Evolutionary conservation across 2,797 vertebrate species (phyloP).

Genomic region (Sebastes kiyomatsui): DNA sequence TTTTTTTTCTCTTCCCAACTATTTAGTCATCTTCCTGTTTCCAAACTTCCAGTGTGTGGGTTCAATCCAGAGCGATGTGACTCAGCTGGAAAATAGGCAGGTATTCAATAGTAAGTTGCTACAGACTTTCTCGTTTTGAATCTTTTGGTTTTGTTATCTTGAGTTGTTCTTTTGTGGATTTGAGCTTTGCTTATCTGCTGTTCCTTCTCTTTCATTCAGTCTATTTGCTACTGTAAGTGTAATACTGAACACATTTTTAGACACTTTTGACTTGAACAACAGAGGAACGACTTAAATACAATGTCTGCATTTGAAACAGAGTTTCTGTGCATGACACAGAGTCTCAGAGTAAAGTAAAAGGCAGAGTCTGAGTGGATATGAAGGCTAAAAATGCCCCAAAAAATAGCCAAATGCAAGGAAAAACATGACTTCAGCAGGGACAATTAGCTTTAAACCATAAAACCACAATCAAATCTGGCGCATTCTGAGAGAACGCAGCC

Average conservation of each 20-base stretch:
- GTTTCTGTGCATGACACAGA: slow-evolving; percentile 3
- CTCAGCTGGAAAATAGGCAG: slow-evolving; percentile 38
- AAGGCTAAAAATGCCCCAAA: slow-evolving; percentile 41
- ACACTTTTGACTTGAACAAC: not conserved
- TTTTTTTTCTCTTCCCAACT: slow-evolving; percentile 3
- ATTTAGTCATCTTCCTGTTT: slow-evolving; percentile 32
- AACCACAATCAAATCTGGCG: slow-evolving; percentile 67
- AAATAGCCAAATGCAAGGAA: slow-evolving; percentile 55
- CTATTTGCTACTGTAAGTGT: not conserved
- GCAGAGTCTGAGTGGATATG: slow-evolving; percentile 1
- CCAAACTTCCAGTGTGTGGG: slow-evolving; percentile 21
- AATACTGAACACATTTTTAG: slow-evolving; percentile 15
- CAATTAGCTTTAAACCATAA: slow-evolving; percentile 70
- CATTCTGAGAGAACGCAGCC: slow-evolving; percentile 53
- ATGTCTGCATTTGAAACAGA: slow-evolving; percentile 1
- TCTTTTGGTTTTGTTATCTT: slow-evolving; percentile 3
- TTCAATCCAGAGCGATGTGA: slow-evolving; percentile 8
- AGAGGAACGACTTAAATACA: not conserved
- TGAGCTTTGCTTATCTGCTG: not conserved
- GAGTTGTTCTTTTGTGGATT: slow-evolving; percentile 8
- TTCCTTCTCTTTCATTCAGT: slow-evolving; percentile 7
- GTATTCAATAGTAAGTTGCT: slow-evolving; percentile 1
- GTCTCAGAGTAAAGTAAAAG: not conserved
- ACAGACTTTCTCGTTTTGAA: not conserved
- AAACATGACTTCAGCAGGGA: slow-evolving; percentile 65